Percentiles rank a stretch among this genome's conserved stretches.
Evolutionary conservation across 2,888 invertebrate genomes (phyloP).

Genomic region (Anoplius nigerrimus): DNA sequence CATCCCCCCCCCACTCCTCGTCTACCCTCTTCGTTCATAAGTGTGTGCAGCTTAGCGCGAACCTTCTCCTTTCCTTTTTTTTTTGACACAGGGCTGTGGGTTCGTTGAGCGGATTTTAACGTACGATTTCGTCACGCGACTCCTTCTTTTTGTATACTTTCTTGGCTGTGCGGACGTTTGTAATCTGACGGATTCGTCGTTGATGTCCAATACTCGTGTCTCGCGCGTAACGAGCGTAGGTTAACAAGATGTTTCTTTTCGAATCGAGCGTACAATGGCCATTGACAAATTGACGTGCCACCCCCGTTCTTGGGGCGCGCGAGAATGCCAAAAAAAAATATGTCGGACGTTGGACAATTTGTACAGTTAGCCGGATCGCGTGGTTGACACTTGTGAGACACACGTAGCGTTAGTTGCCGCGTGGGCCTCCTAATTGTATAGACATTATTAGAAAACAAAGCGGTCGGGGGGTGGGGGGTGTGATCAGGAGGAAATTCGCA

Average conservation of each 20-base stretch:
- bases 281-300: conserved; percentile 31
- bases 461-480: no score
- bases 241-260: conserved; percentile 47
- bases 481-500: no score
- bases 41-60: neutral
- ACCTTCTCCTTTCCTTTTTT: no score
- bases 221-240: conserved; percentile 55
- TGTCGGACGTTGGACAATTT: no score
- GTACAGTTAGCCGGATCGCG: no score
- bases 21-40: neutral
- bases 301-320: no score
- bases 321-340: no score
- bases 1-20: neutral
- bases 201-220: conserved; percentile 47
- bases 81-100: neutral
- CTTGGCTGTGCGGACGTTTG: neutral
- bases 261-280: conserved; percentile 65
- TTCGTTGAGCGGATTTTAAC: neutral
- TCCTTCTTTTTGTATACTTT: neutral
- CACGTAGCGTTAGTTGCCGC: no score
- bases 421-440: no score
- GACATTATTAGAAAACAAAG: no score
- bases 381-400: no score
- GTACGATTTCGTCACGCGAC: neutral
- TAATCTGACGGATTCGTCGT: neutral